A percentile compares a stretch with the other conserved stretches of the same genome.
Conservation (phyloP, 35 echinoderm and acorn worm species). For the Heliocidaris erythrogramma region DNA sequence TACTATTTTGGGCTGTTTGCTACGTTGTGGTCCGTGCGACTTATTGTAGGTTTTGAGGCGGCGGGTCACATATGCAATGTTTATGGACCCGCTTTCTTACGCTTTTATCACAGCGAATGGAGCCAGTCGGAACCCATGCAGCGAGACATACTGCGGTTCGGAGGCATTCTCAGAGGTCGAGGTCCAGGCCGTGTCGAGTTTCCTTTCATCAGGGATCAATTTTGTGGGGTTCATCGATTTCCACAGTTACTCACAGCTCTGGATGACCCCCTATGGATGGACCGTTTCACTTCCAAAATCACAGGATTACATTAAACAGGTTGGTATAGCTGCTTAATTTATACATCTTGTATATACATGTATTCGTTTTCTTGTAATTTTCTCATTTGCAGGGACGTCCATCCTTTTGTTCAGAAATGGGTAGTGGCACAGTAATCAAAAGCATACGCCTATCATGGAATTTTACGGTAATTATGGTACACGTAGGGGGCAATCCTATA, state of each 20-base stretch:
- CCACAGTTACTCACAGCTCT: conserved; percentile 83
- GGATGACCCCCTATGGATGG: conserved; percentile 76
- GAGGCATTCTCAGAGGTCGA: conserved; percentile 67
- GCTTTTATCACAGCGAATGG: conserved; percentile 50
- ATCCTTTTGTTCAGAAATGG: too few species aligned
- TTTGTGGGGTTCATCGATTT: conserved; percentile 76
- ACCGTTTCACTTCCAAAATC: neutral
- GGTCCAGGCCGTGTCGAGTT: conserved; percentile 45
- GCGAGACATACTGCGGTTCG: conserved; percentile 65
- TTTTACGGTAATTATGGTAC: too few species aligned
- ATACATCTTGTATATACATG: neutral
- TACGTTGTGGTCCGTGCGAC: too few species aligned
- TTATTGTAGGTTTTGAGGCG: too few species aligned
- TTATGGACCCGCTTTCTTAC: too few species aligned
- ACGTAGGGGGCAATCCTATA: too few species aligned
- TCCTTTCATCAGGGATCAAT: conserved; percentile 32
- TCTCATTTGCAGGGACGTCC: too few species aligned
- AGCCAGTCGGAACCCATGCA: conserved; percentile 65
- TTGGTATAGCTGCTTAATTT: neutral
- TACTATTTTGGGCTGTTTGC: too few species aligned
- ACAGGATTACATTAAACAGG: conserved; percentile 36
- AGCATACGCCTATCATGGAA: too few species aligned
- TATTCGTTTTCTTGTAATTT: too few species aligned
- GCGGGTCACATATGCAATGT: too few species aligned
- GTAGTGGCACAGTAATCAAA: too few species aligned